Conservation (phyloP, 2,888 invertebrate genomes). For the Thera britannica region DNA sequence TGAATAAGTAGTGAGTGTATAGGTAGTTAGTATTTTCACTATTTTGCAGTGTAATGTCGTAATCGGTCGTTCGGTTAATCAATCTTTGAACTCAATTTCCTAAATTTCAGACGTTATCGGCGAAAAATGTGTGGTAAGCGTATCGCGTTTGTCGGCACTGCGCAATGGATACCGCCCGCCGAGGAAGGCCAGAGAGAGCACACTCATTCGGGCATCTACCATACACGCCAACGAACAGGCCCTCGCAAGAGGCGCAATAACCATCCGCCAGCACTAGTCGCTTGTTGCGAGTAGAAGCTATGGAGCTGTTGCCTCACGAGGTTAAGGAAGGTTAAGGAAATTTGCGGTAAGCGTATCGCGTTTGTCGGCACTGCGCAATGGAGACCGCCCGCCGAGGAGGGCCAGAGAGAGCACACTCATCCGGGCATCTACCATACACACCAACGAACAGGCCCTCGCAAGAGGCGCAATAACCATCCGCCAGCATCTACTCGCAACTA, state of each 20-base stretch:
- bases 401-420: not conserved
- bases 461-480: not conserved
- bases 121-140: too few relatives aligned
- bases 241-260: not conserved
- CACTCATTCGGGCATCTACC: not conserved
- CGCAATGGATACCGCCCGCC: too few relatives aligned
- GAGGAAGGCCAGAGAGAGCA: not conserved
- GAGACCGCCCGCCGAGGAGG: not conserved
- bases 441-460: not conserved
- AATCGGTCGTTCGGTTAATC: too few relatives aligned
- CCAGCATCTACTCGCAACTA: not conserved
- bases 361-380: not conserved
- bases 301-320: too few relatives aligned
- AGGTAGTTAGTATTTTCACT: too few relatives aligned
- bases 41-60: too few relatives aligned
- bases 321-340: not conserved
- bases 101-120: not conserved
- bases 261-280: not conserved
- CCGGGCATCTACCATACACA: not conserved
- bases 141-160: too few relatives aligned
- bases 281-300: not conserved
- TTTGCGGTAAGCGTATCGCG: not conserved
- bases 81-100: too few relatives aligned
- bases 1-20: too few relatives aligned
- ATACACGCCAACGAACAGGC: not conserved